Evolutionary conservation across 2,888 invertebrate genomes (phyloP).

Genomic region (Rambutsinella grinnellia): DNA sequence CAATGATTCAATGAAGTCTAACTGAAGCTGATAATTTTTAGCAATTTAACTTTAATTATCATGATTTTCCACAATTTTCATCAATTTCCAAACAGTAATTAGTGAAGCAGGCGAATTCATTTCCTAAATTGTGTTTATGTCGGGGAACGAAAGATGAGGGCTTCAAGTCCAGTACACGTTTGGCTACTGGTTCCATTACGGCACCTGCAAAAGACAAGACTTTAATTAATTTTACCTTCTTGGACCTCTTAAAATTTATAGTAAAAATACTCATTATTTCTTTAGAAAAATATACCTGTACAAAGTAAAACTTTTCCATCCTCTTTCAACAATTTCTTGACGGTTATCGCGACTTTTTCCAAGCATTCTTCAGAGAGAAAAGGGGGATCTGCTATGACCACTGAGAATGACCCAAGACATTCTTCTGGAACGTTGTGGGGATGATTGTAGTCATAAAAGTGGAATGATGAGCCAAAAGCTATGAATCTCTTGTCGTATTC

Average conservation of each 20-base stretch:
- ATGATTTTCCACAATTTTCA: neutral
- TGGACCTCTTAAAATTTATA: no score
- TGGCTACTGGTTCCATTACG: conserved; percentile 81
- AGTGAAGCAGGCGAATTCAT: conserved; percentile 91
- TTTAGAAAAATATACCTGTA: no score
- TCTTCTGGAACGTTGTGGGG: conserved; percentile 79
- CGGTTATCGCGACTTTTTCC: conserved; percentile 83
- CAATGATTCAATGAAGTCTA: no score
- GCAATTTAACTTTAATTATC: no score
- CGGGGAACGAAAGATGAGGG: conserved; percentile 81
- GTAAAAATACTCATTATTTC: no score
- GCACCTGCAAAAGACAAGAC: conserved; percentile 73
- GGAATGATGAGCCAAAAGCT: conserved; percentile 82
- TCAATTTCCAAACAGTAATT: conserved; percentile 78
- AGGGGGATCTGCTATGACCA: conserved; percentile 95
- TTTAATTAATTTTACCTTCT: no score
- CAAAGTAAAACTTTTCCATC: conserved; percentile 87
- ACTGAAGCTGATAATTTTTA: no score
- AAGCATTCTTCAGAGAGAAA: conserved; percentile 94
- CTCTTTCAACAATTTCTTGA: conserved; percentile 76
- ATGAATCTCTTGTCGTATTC: conserved; percentile 91
- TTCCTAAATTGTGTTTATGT: conserved; percentile 91
- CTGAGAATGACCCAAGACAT: conserved; percentile 76
- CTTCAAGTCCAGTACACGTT: conserved; percentile 75
- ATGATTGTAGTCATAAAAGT: conserved; percentile 88